Evolutionary conservation across 2,888 invertebrate genomes (phyloP), one percentile per base, ranked within the genome.

Genomic region (Oxystoma pomonae): DNA sequence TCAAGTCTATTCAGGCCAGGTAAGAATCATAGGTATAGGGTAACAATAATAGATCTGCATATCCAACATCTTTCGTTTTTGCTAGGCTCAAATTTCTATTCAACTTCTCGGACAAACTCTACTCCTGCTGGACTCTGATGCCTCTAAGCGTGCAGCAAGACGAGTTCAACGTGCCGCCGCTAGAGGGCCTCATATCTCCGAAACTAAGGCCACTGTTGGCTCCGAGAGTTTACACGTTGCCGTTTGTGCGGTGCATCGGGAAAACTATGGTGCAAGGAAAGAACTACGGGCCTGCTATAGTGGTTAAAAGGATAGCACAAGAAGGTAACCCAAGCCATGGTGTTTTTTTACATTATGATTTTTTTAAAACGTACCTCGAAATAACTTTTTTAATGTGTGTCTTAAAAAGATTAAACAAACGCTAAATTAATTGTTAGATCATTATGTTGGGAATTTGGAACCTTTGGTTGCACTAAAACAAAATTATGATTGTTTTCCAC

Each of bases 191-290:
- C 16, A 75, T 81, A 18, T 80, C 81, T 18, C 78, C 82, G 1
- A 79, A 80, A 67, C 72, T 87, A 53, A 76, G 86, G 52, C 81
- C 83, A 1, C 71, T 87, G 50, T 75, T 87, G 49, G 84, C 86
- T 0, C 83, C 86, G 0, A 74, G 85, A 58, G 86, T 87, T 1
- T 86, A 86, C 73, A 86, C 86, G 0, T 77, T 87, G 65, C 87
- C 87, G 1, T 81, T 88, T 73, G 86, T 87, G 1, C 77, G 87
- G 59, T 83, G 85, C 65, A 81, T 87, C 9, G 85, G 86, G n/a
- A 83, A 86, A 64, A 88, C 87, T 1, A 87, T 87, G 87, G 84
- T 87, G 9, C 86, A 86, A 74, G 86, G 86, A 17, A 82, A 85
- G 69, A 87, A 86, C 75, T 87, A 86, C 71, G 87, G 87, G 1